A percentile compares a stretch with the other conserved stretches of the same genome.
phyloP scores from a whole-genome alignment of 1,140 invertebrate genomes.

The Rhagoletis zephyria region DNA sequence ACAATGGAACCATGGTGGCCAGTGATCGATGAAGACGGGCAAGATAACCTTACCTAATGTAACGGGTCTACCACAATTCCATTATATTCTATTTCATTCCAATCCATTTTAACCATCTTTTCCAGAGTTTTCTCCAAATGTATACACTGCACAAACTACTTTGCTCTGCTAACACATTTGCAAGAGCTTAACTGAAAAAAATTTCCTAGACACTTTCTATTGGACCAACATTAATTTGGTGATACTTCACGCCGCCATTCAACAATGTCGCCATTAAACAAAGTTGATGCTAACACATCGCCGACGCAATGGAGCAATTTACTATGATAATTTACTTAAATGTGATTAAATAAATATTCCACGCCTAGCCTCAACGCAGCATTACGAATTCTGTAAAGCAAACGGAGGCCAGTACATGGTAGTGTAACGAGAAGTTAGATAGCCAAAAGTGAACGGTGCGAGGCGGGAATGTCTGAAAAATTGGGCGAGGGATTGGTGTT shows the following conservation, averaged over 20 bases:
- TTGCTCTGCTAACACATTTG: not conserved
- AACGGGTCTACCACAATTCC: no score
- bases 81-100: no score
- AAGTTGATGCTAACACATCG: not conserved
- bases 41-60: no score
- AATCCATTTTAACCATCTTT: no score
- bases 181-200: not conserved
- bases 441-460: not conserved
- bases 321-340: constrained; percentile 55
- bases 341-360: constrained; percentile 54
- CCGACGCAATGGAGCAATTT: constrained; percentile 48
- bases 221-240: not conserved
- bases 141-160: not conserved
- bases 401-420: not conserved
- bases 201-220: constrained; percentile 15
- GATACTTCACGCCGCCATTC: not conserved
- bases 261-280: not conserved
- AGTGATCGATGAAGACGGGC: no score
- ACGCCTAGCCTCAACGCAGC: not conserved
- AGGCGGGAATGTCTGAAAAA: not conserved
- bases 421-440: no score
- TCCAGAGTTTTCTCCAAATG: not conserved
- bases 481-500: not conserved
- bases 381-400: not conserved
- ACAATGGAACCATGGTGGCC: no score